Base-by-base conservation (phyloP, 2,113 vertebrate genomes). In the Notiomystis cincta region DNA sequence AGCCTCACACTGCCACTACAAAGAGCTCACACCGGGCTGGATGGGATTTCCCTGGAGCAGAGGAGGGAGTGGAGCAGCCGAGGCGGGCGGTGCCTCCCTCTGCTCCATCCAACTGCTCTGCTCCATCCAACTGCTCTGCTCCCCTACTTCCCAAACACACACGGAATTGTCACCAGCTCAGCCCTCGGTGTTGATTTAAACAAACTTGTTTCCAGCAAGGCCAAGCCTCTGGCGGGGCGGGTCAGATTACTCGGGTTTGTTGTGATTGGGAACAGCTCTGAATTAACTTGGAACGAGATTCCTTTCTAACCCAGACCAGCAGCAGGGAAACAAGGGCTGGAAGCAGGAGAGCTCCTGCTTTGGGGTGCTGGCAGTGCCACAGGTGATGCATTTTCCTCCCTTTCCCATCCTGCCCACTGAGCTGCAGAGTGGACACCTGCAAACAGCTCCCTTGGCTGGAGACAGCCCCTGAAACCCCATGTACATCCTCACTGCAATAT, bases 41-140 rank as follows among this genome's bases (percentile, higher is more conserved):
- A 5, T 23, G 6, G 90, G 35, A 7, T 3, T 1, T 11, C 40
- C 50, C 3, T 22, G 78, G 81, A 15, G 71, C 88, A 67, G 35
- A 28, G 69, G 14, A 7, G n/a, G 38, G 4, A 77, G 6, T 2
- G 0, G 3, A 47, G 78, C 3, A 4, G 11, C 11, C 1, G 2
- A 28, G 83, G 62, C 7, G 0, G 87, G 7, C 7, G 0, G 31
- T 22, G 79, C 19, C 40, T 7, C n/a, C 3, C 35, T 7, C 50
- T 8, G 65, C 75, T 50, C 54, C 5, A 2, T 50, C 54, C 5
- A 2, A 11, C 53, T 1, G 67, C 38, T 16, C 24, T 8, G 65
- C 75, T 50, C 54, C n/a, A n/a, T n/a, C n/a, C 5, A 2, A 11
- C 53, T 1, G 67, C 38, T 16, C 9, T 51, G 65, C 84, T 48